Conservation (phyloP, 2,888 invertebrate genomes). For the Rhingia rostrata region DNA sequence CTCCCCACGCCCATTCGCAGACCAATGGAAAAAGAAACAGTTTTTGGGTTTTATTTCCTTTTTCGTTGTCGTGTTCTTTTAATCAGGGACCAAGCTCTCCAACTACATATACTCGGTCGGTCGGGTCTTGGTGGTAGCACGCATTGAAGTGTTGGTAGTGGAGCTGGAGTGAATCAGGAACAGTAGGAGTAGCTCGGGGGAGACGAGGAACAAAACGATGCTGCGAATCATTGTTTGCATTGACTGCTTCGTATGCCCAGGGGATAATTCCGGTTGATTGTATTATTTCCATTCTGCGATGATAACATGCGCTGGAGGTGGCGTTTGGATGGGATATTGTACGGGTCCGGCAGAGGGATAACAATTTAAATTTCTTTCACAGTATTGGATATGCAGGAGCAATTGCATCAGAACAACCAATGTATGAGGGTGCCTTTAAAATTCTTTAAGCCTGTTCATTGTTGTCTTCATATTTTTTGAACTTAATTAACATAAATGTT, state of each 20-base stretch:
- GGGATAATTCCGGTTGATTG: slow-evolving; percentile 74
- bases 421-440: too few species aligned
- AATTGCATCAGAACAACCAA: too few species aligned
- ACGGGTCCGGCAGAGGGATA: slow-evolving; percentile 13
- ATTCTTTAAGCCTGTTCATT: too few species aligned
- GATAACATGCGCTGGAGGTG: slow-evolving; percentile 43
- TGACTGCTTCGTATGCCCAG: slow-evolving; percentile 72
- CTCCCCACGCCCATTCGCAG: not conserved
- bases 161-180: slow-evolving; percentile 33
- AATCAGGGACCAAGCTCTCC: slow-evolving; percentile 59
- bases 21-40: slow-evolving; percentile 19
- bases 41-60: slow-evolving; percentile 39
- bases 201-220: slow-evolving; percentile 60
- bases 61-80: slow-evolving; percentile 67
- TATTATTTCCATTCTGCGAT: slow-evolving; percentile 71
- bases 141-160: slow-evolving; percentile 51
- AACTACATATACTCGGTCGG: slow-evolving; percentile 18
- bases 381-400: not conserved
- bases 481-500: too few species aligned
- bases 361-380: slow-evolving; percentile 46
- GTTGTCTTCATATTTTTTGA: too few species aligned
- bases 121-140: slow-evolving; percentile 10
- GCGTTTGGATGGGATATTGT: not conserved
- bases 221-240: slow-evolving; percentile 74
- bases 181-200: slow-evolving; percentile 28